Evolutionary conservation across 1,140 invertebrate genomes (phyloP).

Genomic region (Halotydeus destructor): DNA sequence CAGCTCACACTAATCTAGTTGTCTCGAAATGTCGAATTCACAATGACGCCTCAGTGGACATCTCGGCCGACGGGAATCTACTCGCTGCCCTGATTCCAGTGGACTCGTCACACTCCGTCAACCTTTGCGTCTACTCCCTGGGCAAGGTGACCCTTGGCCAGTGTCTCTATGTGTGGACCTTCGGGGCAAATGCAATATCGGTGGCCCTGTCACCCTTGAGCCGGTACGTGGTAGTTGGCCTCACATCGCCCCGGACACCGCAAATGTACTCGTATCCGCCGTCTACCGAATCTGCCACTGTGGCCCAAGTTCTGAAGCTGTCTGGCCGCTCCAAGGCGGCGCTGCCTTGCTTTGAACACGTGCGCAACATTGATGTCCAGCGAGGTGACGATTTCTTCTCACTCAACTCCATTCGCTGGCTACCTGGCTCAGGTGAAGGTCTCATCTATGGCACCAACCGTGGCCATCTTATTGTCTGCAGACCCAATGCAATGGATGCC

Average conservation of each 20-base stretch:
- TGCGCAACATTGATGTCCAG: conserved; percentile 38
- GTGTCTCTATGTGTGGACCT: conserved; percentile 47
- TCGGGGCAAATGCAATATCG: conserved; percentile 54
- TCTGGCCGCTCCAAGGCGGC: conserved; percentile 11
- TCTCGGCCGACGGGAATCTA: conserved; percentile 53
- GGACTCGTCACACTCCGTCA: conserved; percentile 37
- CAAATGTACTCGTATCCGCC: conserved; percentile 18
- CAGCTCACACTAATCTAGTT: conserved; percentile 40
- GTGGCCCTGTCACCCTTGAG: conserved; percentile 55
- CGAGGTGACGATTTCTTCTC: conserved; percentile 24
- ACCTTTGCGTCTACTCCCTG: conserved; percentile 43
- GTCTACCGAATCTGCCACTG: neutral
- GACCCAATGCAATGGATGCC: too few species aligned
- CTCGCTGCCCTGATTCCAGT: conserved; percentile 45
- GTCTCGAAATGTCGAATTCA: conserved; percentile 60
- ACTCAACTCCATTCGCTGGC: conserved; percentile 62
- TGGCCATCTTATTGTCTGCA: conserved; percentile 45
- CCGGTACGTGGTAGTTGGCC: conserved; percentile 50
- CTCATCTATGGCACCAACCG: conserved; percentile 64
- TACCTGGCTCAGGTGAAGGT: conserved; percentile 53
- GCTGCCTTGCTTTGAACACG: conserved; percentile 26
- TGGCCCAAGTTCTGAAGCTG: conserved; percentile 32
- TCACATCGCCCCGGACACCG: conserved; percentile 36
- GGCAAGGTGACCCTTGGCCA: conserved; percentile 45
- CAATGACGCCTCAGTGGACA: conserved; percentile 64